A percentile compares a stretch with the other conserved stretches of the same genome.
Evolutionary conservation across 1,140 invertebrate genomes (phyloP).

Genomic region (Bilobella aurantiaca): DNA sequence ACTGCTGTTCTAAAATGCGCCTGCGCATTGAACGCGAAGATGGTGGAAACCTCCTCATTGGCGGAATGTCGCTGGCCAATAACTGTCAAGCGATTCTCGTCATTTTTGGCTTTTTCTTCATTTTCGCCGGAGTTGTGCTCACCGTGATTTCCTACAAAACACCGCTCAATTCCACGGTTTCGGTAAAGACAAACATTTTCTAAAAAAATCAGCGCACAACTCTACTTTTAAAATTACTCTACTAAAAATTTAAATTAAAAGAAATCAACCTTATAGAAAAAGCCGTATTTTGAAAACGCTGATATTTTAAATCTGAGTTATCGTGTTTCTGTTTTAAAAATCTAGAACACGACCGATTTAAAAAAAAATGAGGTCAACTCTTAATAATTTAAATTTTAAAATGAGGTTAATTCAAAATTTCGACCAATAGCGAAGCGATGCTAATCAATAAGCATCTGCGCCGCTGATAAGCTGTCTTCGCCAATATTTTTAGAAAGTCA

Average conservation of each 20-base stretch:
- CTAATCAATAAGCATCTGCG: too few species aligned
- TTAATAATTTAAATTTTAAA: too few species aligned
- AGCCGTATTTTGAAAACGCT: background rate
- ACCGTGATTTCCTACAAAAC: conserved; percentile 32
- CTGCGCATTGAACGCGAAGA: conserved; percentile 30
- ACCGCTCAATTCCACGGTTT: background rate
- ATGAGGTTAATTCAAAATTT: too few species aligned
- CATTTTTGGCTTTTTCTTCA: conserved; percentile 35
- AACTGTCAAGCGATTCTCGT: conserved; percentile 35
- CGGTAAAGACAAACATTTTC: background rate
- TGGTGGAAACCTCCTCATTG: conserved; percentile 35
- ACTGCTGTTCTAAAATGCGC: conserved; percentile 12
- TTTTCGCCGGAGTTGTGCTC: conserved; percentile 35
- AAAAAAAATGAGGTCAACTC: too few species aligned
- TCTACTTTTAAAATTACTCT: too few species aligned
- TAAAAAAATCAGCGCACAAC: background rate
- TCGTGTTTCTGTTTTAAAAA: background rate
- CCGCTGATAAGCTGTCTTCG: too few species aligned
- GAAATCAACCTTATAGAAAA: too few species aligned
- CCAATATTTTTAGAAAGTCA: too few species aligned
- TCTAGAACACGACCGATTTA: too few species aligned
- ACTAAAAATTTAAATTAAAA: too few species aligned
- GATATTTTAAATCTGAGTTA: background rate
- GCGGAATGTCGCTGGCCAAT: conserved; percentile 31
- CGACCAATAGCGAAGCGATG: too few species aligned